Evolutionary conservation across 2,888 invertebrate genomes (phyloP).

Genomic region (Nephrocerus scutellatus): DNA sequence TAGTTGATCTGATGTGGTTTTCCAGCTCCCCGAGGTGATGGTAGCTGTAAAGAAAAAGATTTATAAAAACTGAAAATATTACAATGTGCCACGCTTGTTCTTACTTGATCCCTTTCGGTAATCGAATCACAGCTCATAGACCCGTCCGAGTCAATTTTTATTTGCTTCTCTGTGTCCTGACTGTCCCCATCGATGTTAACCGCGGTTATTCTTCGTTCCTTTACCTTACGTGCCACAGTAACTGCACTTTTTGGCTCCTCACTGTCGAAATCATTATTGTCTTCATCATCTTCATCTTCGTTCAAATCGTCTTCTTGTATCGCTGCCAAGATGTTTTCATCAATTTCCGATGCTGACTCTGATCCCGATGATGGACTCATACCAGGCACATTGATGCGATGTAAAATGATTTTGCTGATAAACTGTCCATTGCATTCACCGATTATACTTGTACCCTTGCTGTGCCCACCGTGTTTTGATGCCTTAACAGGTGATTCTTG

Average conservation of each 20-base stretch:
- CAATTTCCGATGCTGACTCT: conserved; percentile 25
- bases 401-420: conserved; percentile 39
- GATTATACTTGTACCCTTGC: conserved; percentile 29
- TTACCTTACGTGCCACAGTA: conserved; percentile 10
- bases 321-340: conserved; percentile 16
- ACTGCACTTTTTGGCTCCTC: no score
- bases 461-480: conserved; percentile 4
- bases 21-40: conserved; percentile 9
- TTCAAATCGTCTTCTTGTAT: conserved; percentile 17
- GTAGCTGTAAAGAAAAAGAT: not conserved
- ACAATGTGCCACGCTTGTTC: not conserved
- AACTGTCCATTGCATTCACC: conserved; percentile 38
- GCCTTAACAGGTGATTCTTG: conserved; percentile 3
- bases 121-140: conserved; percentile 32
- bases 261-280: conserved; percentile 14
- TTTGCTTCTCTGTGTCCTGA: not conserved
- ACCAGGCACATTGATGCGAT: conserved; percentile 27
- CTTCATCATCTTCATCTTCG: conserved; percentile 19
- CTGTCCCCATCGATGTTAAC: not conserved
- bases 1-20: no score
- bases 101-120: conserved; percentile 29
- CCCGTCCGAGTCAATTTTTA: conserved; percentile 24
- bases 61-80: not conserved
- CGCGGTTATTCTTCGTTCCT: conserved; percentile 3
- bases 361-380: conserved; percentile 18